Conservation (phyloP, 2,888 invertebrate species). For the Leucozona laternaria region DNA sequence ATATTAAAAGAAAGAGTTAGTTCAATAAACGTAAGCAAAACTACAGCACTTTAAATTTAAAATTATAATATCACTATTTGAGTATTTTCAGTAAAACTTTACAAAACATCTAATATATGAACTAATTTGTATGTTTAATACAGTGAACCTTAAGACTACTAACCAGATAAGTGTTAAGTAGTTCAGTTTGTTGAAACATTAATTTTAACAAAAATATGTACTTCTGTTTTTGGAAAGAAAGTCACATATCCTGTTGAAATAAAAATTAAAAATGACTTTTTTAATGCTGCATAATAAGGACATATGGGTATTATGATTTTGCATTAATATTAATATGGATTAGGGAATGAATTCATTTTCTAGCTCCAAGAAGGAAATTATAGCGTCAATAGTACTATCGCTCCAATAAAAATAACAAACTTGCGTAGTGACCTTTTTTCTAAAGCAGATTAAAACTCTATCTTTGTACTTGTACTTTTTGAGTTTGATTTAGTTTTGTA, state of each 20-base stretch:
- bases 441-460: conserved; percentile 8
- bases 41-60: not conserved
- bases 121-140: conserved; percentile 35
- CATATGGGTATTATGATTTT: not conserved
- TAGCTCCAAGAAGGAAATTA: not conserved
- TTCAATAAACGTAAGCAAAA: not conserved
- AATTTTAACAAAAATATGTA: not conserved
- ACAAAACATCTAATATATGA: not conserved
- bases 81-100: not conserved
- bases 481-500: not conserved
- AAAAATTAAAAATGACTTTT: not conserved
- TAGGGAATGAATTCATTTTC: not conserved
- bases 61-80: not conserved
- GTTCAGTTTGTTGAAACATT: not conserved
- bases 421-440: not conserved
- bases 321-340: not conserved
- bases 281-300: not conserved
- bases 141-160: conserved; percentile 41
- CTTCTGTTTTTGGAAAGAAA: not conserved
- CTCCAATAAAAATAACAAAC: not conserved
- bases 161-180: conserved; percentile 17
- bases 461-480: not conserved
- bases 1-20: not conserved
- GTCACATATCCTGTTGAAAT: not conserved
- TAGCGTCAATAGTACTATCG: conserved; percentile 1